These are phyloP conservation scores for Anarrhichthys ocellatus DNA, from an alignment of 2,113 vertebrate genomes.

Conservation along the genomic window DNA sequence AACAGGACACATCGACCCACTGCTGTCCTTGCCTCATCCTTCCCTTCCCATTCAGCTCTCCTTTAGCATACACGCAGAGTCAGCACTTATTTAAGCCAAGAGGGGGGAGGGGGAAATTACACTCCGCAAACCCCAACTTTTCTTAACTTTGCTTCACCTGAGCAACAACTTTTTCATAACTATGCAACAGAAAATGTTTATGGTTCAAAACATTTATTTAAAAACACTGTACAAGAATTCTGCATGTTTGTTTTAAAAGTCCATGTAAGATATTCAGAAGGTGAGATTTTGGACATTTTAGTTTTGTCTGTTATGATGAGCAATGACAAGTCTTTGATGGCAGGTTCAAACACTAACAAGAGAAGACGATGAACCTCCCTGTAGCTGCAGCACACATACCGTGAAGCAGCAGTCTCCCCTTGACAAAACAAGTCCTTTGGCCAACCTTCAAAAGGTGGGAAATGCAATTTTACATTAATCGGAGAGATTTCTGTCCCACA, in stretches of 20 bases:
- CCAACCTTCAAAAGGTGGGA: constrained; percentile 51
- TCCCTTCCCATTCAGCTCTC: constrained; percentile 5
- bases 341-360: background rate
- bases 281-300: background rate
- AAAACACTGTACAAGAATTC: constrained; percentile 37
- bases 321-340: background rate
- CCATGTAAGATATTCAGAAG: background rate
- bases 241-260: background rate
- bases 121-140: background rate
- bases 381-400: background rate
- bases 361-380: constrained; percentile 5
- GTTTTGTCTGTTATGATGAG: background rate
- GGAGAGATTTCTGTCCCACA: constrained; percentile 26
- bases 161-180: background rate
- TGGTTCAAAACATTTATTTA: constrained; percentile 73
- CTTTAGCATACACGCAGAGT: constrained; percentile 10
- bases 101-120: too few relatives aligned
- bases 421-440: constrained; percentile 35
- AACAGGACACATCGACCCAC: constrained; percentile 52
- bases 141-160: background rate
- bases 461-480: constrained; percentile 49
- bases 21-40: constrained; percentile 51
- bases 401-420: background rate
- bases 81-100: constrained; percentile 37
- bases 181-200: background rate